Evolutionary conservation across 2,888 invertebrate species (phyloP), one percentile per base, ranked within the genome.

Genomic region (Metalampra italica): DNA sequence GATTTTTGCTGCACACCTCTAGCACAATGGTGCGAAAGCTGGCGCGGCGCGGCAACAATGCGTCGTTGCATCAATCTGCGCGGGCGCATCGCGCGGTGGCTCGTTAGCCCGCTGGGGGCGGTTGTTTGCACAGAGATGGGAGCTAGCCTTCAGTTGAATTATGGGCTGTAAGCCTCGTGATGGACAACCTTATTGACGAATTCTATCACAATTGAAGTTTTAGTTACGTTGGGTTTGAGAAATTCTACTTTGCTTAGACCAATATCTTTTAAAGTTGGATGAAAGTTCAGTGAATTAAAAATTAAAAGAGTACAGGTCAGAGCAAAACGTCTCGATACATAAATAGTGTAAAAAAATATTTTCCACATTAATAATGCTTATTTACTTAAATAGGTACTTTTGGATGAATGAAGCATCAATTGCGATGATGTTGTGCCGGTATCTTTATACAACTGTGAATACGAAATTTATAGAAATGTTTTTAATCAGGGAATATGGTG

Each of bases 11-110:
- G 76, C 71, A 75, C 83, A 82, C 80, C 81, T 78, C 62, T 49
- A 51, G 71, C 70, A 88, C 89, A 89, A 89, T 89, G 89, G 89
- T 76, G 89, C 84, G 89, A 89, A 89, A 87, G 84, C 81, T 88
- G 78, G 84, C 89, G 78, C 87, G 82, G 76, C 68, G 67, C 67
- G 70, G 77, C 77, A 84, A 88, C 88, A 87, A 88, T 87, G 79
- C 80, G 65, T 81, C 81, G 82, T 82, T 81, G 74, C 52, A 58
- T 64, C 65, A 84, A 88, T 87, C 89, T 62, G 77, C 75, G 78
- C 75, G 49, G 51, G 78, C 79, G 79, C 81, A 88, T 88, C 88
- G 75, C 73, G 69, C 85, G 74, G 88, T 80, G 84, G 87, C 88
- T 86, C 75, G 85, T 79, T 83, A 80, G 72, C 57, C 59, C 70